A percentile compares a stretch with the other conserved stretches of the same genome.
phyloP scores from a whole-genome alignment of 2,888 invertebrate species.

The Boloria euphrosyne region DNA sequence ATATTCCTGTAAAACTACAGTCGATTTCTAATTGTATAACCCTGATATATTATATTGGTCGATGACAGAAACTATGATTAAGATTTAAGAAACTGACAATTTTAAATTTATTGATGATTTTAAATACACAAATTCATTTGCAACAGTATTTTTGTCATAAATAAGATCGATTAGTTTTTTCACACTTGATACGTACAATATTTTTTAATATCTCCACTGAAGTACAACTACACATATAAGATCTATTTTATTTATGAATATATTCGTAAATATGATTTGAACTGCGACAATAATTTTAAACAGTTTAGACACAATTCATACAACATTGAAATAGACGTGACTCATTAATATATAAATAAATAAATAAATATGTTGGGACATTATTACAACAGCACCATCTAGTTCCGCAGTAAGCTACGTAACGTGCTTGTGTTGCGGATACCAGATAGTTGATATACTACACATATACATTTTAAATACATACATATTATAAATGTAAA shows the following conservation, averaged over 20 bases:
- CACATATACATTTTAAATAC: too few relatives aligned
- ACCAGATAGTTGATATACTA: too few relatives aligned
- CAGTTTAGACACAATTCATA: too few relatives aligned
- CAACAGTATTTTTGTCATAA: slow-evolving; percentile 11
- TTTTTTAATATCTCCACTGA: slow-evolving; percentile 12
- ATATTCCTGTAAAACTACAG: slow-evolving; percentile 23
- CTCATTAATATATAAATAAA: too few relatives aligned
- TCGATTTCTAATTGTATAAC: slow-evolving; percentile 23
- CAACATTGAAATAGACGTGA: too few relatives aligned
- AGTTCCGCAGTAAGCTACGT: too few relatives aligned
- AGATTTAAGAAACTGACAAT: slow-evolving; percentile 17
- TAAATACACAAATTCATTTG: slow-evolving; percentile 14
- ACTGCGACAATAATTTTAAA: not conserved
- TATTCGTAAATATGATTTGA: slow-evolving; percentile 11
- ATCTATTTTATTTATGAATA: slow-evolving; percentile 15
- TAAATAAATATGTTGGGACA: too few relatives aligned
- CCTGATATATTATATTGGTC: slow-evolving; percentile 15
- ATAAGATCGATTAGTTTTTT: slow-evolving; percentile 8
- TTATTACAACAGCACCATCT: too few relatives aligned
- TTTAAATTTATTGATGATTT: slow-evolving; percentile 1
- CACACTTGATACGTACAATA: slow-evolving; percentile 4
- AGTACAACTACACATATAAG: slow-evolving; percentile 7
- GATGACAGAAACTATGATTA: slow-evolving; percentile 11
- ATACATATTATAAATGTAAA: too few relatives aligned
- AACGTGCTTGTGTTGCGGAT: too few relatives aligned